A percentile compares a stretch with the other conserved stretches of the same genome.
phyloP scores from a whole-genome alignment of 2,113 vertebrate genomes.

The Vicugna pacos region DNA sequence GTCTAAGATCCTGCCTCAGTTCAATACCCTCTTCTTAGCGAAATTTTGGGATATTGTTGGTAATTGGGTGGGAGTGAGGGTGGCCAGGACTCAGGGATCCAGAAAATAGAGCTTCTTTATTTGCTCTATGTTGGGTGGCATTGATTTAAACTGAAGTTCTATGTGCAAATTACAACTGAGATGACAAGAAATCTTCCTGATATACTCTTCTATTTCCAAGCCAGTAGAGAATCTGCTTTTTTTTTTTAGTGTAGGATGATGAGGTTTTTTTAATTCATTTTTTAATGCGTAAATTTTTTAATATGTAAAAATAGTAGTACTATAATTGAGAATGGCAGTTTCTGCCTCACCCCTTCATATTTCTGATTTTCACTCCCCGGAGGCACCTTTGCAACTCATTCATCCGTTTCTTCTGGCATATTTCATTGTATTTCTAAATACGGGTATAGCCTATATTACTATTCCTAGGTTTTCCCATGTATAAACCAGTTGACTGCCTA shows the following conservation, averaged over 20 bases:
- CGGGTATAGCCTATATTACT: neutral
- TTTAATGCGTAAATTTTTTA: neutral
- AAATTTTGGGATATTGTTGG: neutral
- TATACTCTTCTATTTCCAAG: neutral
- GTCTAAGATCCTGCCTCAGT: neutral
- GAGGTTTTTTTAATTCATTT: neutral
- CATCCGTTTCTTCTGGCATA: neutral
- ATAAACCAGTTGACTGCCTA: neutral
- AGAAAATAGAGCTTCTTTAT: neutral
- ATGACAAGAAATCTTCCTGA: neutral
- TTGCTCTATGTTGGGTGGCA: accelerated
- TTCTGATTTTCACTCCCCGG: neutral
- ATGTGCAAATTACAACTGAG: neutral
- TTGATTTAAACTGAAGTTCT: neutral
- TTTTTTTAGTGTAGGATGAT: neutral
- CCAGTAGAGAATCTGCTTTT: neutral
- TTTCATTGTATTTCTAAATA: neutral
- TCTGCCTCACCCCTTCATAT: neutral
- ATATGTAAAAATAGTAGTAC: neutral
- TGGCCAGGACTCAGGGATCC: neutral
- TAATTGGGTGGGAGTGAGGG: no score
- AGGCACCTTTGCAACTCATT: neutral
- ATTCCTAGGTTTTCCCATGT: neutral
- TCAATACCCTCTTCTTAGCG: neutral
- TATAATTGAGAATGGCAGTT: neutral